phyloP scores from a whole-genome alignment of 2,888 invertebrate genomes.

The Pasiphila rectangulata region DNA sequence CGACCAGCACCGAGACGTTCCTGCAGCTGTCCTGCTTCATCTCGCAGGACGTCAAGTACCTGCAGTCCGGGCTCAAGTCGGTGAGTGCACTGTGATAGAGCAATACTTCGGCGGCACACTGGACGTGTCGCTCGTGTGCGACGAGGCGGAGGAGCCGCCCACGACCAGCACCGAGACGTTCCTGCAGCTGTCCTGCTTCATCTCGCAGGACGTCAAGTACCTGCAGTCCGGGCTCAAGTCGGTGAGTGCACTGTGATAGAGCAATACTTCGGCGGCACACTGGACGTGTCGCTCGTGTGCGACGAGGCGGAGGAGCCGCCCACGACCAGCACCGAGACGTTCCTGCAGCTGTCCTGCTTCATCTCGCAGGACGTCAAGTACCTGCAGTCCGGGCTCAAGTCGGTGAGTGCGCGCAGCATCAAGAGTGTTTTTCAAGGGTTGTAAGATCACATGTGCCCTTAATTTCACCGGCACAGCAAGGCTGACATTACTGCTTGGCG shows the following conservation, averaged over 20 bases:
- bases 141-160: conserved; percentile 91
- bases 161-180: conserved; percentile 90
- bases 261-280: conserved; percentile 84
- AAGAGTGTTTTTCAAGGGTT: too few species aligned
- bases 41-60: conserved; percentile 95
- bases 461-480: too few species aligned
- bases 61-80: conserved; percentile 94
- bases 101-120: conserved; percentile 86
- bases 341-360: conserved; percentile 98
- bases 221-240: conserved; percentile 95
- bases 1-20: conserved; percentile 90
- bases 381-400: conserved; percentile 94
- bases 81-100: too few species aligned
- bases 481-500: too few species aligned
- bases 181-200: conserved; percentile 98
- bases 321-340: conserved; percentile 89
- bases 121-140: conserved; percentile 93
- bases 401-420: too few species aligned
- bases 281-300: conserved; percentile 94
- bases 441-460: too few species aligned
- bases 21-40: conserved; percentile 98
- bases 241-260: too few species aligned
- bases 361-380: conserved; percentile 97
- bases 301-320: conserved; percentile 92
- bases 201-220: conserved; percentile 96